These are phyloP conservation scores for Theonella swinhoei DNA, from an alignment of 37 sponge, comb jelly and placozoan genomes.

Conservation along the genomic window DNA sequence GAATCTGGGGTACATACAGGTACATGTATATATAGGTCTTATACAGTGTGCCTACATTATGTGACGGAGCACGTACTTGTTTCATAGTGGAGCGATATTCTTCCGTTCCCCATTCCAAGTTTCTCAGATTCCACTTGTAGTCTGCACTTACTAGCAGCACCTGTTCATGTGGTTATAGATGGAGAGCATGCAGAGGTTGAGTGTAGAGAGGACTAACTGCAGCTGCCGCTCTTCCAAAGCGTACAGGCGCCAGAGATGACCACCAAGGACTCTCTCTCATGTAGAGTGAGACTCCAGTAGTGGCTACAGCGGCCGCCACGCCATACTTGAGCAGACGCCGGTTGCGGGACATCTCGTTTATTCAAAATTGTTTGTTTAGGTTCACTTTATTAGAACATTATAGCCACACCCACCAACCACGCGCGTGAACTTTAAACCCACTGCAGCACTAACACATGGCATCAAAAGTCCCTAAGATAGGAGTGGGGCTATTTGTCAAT, in stretches of 20 bases:
- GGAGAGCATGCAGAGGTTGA: too few species aligned
- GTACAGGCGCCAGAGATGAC: conserved; percentile 60
- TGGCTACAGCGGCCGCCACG: neutral
- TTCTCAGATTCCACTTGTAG: conserved; percentile 56
- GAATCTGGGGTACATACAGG: conserved; percentile 41
- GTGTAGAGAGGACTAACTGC: conserved; percentile 50
- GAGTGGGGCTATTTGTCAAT: neutral
- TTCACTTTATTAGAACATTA: neutral
- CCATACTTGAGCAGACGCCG: conserved; percentile 12
- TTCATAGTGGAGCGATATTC: conserved; percentile 35
- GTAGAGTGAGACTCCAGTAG: conserved; percentile 1
- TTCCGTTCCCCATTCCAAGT: conserved; percentile 19
- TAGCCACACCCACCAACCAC: too few species aligned
- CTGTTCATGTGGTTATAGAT: conserved; percentile 7
- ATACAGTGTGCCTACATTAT: neutral
- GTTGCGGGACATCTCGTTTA: neutral
- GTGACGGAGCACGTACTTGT: conserved; percentile 30
- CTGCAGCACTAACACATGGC: neutral
- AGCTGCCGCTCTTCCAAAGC: conserved; percentile 81
- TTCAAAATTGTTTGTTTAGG: neutral
- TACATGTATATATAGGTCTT: neutral
- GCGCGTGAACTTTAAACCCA: neutral
- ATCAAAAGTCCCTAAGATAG: neutral
- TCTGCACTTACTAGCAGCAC: conserved; percentile 44
- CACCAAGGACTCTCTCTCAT: conserved; percentile 32